These are phyloP conservation scores for Perithous albicinctus DNA, from an alignment of 2,888 invertebrate species.

Conservation along the genomic window DNA sequence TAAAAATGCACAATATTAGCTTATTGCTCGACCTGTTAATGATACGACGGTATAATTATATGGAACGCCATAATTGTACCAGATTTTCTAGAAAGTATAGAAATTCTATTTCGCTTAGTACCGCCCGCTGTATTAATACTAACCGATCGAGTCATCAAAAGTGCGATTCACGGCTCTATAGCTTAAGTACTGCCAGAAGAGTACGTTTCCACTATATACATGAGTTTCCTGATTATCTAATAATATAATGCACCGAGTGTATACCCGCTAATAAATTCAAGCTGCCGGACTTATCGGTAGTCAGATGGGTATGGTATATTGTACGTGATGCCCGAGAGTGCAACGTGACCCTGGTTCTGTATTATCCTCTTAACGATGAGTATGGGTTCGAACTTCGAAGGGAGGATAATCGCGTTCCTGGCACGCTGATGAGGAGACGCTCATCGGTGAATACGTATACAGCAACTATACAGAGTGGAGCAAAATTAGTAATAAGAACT, in stretches of 20 bases:
- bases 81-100: conserved; percentile 11
- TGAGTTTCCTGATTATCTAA: conserved; percentile 33
- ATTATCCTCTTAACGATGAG: conserved; percentile 63
- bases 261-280: conserved; percentile 58
- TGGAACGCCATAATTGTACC: neutral
- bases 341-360: conserved; percentile 57
- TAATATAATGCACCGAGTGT: conserved; percentile 39
- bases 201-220: neutral
- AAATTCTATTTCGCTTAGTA: neutral
- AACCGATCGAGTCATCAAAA: conserved; percentile 40
- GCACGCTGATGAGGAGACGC: conserved; percentile 57
- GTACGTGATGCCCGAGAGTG: conserved; percentile 40
- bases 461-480: conserved; percentile 26
- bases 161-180: conserved; percentile 17
- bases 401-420: conserved; percentile 57
- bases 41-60: neutral
- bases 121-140: conserved; percentile 17
- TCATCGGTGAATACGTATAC: conserved; percentile 7
- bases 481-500: conserved; percentile 7
- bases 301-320: conserved; percentile 6
- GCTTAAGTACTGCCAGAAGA: conserved; percentile 5
- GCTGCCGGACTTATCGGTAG: conserved; percentile 51
- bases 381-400: conserved; percentile 51
- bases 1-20: neutral
- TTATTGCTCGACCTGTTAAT: neutral